Percentiles rank a stretch among this genome's conserved stretches.
Evolutionary conservation across 2,113 vertebrate species (phyloP).

Genomic region (Nipponia nippon): DNA sequence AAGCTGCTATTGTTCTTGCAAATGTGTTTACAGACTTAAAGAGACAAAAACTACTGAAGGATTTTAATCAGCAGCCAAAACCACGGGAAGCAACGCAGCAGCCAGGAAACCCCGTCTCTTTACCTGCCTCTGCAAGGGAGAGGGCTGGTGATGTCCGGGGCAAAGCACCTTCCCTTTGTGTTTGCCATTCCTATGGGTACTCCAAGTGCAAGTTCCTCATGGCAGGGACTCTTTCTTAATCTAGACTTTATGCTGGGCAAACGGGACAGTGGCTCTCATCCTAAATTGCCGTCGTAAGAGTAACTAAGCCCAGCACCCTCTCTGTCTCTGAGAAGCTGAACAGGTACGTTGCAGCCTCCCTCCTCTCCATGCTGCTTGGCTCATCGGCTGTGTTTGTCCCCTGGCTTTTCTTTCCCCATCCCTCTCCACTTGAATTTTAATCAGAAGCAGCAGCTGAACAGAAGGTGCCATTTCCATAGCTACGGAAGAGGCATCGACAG

Average conservation of each 20-base stretch:
- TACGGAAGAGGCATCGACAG: background rate
- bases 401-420: background rate
- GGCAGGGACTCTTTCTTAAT: background rate
- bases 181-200: background rate
- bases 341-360: background rate
- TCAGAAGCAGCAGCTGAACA: background rate
- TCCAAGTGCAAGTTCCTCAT: background rate
- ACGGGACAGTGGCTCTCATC: background rate
- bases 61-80: background rate
- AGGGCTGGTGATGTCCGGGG: background rate
- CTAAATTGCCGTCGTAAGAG: background rate
- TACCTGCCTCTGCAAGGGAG: background rate
- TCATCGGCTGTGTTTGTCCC: background rate
- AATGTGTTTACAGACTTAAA: background rate
- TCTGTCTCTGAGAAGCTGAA: background rate
- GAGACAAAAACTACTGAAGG: background rate
- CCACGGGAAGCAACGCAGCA: background rate
- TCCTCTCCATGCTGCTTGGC: background rate
- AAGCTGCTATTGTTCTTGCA: background rate
- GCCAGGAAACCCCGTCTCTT: background rate
- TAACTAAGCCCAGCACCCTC: background rate
- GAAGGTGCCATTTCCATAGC: slow-evolving; percentile 30
- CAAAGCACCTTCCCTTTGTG: background rate
- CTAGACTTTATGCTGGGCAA: background rate
- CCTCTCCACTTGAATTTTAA: background rate